Percentiles rank a stretch among this genome's conserved stretches.
Evolutionary conservation across 2,888 invertebrate genomes (phyloP).

Genomic region (Icerya purchasi): DNA sequence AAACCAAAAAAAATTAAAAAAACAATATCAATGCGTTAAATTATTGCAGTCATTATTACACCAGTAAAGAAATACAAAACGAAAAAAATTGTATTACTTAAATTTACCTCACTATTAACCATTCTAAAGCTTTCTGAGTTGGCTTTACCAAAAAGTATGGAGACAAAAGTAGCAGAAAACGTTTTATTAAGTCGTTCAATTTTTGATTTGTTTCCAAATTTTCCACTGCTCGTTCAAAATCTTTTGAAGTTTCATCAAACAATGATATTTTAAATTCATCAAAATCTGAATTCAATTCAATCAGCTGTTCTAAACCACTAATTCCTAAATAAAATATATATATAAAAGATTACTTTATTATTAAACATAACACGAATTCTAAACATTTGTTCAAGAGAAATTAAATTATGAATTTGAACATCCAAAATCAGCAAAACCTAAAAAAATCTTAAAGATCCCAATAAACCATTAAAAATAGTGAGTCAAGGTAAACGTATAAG

Average conservation of each 20-base stretch:
- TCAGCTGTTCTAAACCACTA: constrained; percentile 65
- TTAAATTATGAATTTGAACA: too few species aligned
- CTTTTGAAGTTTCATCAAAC: constrained; percentile 52
- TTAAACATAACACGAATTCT: constrained; percentile 2
- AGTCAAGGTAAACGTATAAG: too few species aligned
- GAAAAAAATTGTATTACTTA: background rate
- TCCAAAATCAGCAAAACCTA: too few species aligned
- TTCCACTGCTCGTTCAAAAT: constrained; percentile 62
- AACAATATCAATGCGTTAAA: background rate
- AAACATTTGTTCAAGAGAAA: background rate
- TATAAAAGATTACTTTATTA: too few species aligned
- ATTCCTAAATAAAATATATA: constrained; percentile 28
- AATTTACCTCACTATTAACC: constrained; percentile 49
- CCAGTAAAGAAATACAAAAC: background rate
- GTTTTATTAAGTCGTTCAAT: constrained; percentile 49
- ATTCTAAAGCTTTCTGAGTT: constrained; percentile 80
- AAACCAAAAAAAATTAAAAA: background rate
- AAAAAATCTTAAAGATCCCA: too few species aligned
- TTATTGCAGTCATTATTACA: background rate
- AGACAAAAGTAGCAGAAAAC: constrained; percentile 57
- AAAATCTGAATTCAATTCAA: constrained; percentile 48
- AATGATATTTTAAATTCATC: constrained; percentile 47
- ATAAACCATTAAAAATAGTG: background rate
- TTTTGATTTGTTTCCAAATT: constrained; percentile 48
- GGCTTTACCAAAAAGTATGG: constrained; percentile 72